These are phyloP conservation scores for Pachyuromys duprasi DNA, from an alignment of 2,797 vertebrate species.

Conservation along the genomic window DNA sequence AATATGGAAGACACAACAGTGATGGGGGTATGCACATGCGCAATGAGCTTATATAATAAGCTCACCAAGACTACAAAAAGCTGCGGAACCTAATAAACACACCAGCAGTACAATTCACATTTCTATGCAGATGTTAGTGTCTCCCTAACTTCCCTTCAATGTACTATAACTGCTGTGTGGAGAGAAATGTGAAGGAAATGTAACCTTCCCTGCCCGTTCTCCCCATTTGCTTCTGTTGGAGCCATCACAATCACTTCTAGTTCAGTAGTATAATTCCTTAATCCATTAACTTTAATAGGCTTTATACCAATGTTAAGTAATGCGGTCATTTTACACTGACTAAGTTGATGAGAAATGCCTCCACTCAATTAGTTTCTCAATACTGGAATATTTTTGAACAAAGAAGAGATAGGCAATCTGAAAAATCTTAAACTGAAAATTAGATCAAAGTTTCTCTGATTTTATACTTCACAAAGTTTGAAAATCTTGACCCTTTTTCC, in stretches of 20 bases:
- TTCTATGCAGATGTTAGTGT: background rate
- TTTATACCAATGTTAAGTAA: slow-evolving; percentile 70
- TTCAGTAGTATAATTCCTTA: slow-evolving; percentile 66
- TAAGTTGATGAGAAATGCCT: slow-evolving; percentile 73
- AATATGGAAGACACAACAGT: background rate
- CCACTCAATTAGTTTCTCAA: slow-evolving; percentile 75
- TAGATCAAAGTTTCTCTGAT: slow-evolving; percentile 34
- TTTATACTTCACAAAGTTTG: background rate
- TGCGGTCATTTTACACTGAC: slow-evolving; percentile 69
- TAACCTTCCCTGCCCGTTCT: slow-evolving; percentile 40
- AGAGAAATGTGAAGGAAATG: background rate
- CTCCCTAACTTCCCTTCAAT: background rate
- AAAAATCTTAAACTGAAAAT: slow-evolving; percentile 54
- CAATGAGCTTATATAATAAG: background rate
- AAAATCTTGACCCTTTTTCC: background rate
- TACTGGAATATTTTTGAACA: slow-evolving; percentile 67
- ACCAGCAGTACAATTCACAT: background rate
- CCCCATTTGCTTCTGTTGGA: background rate
- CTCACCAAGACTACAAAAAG: background rate
- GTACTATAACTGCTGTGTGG: background rate
- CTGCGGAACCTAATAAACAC: background rate
- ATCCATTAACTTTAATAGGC: slow-evolving; percentile 76
- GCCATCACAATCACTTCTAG: slow-evolving; percentile 36
- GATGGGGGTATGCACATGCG: background rate
- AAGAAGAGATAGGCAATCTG: slow-evolving; percentile 44